These are phyloP conservation scores for Percopsis omiscomaycus DNA, from an alignment of 2,797 vertebrate genomes.

Conservation along the genomic window DNA sequence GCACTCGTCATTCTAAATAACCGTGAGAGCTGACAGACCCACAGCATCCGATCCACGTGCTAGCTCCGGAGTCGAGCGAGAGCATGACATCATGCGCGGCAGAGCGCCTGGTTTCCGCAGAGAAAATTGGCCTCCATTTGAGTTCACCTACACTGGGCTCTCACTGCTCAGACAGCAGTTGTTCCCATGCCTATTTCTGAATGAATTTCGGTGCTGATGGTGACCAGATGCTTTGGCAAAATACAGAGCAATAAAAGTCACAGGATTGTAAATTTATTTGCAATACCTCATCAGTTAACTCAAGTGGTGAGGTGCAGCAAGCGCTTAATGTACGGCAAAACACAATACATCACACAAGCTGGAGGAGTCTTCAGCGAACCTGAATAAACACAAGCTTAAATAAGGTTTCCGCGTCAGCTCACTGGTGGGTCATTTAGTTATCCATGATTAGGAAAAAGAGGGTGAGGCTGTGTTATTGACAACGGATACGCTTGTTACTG, in stretches of 20 bases:
- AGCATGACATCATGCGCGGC: slow-evolving; percentile 76
- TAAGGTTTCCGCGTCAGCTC: slow-evolving; percentile 23
- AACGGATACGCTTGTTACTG: slow-evolving; percentile 12
- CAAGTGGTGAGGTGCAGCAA: slow-evolving; percentile 43
- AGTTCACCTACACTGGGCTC: slow-evolving; percentile 54
- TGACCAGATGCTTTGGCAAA: slow-evolving; percentile 70
- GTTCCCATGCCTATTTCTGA: slow-evolving; percentile 61
- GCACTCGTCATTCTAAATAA: slow-evolving; percentile 69
- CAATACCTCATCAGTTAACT: slow-evolving; percentile 62
- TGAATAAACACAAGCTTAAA: slow-evolving; percentile 42
- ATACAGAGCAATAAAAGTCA: slow-evolving; percentile 62
- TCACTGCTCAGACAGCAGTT: slow-evolving; percentile 61
- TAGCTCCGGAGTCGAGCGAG: slow-evolving; percentile 60
- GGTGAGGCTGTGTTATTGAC: not conserved
- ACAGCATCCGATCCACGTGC: slow-evolving; percentile 50
- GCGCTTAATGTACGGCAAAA: slow-evolving; percentile 42
- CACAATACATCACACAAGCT: slow-evolving; percentile 28
- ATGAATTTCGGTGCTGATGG: slow-evolving; percentile 59
- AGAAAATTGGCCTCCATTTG: slow-evolving; percentile 45
- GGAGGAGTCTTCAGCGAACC: slow-evolving; percentile 14
- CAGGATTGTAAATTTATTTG: slow-evolving; percentile 52
- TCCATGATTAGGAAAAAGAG: slow-evolving; percentile 13
- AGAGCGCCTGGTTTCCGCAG: slow-evolving; percentile 64
- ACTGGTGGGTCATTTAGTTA: slow-evolving; percentile 21
- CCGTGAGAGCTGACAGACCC: slow-evolving; percentile 66